phyloP scores from a whole-genome alignment of 2,797 vertebrate genomes.

The Alca torda region DNA sequence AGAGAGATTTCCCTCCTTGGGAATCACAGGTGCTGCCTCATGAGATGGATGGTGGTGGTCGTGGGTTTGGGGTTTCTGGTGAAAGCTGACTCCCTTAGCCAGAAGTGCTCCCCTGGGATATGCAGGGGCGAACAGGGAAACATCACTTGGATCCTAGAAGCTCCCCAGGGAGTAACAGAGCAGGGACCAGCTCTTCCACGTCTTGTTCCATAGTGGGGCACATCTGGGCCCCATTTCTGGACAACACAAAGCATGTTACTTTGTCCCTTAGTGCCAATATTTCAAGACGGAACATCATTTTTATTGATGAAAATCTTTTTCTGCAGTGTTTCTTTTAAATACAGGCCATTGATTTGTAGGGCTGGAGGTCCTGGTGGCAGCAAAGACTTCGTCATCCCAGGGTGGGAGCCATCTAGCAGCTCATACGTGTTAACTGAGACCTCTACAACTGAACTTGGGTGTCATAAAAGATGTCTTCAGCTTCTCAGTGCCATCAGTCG shows the following conservation, averaged over 20 bases:
- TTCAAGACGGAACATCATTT: not conserved
- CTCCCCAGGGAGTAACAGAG: not conserved
- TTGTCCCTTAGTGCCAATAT: not conserved
- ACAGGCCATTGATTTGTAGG: not conserved
- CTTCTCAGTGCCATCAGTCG: not conserved
- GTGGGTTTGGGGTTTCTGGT: not conserved
- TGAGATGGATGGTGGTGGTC: not conserved
- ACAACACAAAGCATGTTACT: not conserved
- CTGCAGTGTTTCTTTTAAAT: not conserved
- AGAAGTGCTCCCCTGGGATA: not conserved
- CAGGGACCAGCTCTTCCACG: not conserved
- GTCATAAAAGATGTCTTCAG: not conserved
- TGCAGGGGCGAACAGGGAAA: not conserved
- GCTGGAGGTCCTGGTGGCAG: not conserved
- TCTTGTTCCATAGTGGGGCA: rapidly evolving
- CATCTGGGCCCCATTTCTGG: not conserved
- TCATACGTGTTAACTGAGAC: not conserved
- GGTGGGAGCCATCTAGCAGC: not conserved
- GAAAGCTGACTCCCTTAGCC: not conserved
- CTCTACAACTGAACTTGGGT: not conserved
- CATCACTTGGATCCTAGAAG: not conserved
- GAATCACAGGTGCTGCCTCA: not conserved
- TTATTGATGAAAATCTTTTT: not conserved
- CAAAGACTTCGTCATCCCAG: not conserved
- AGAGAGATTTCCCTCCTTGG: not conserved